A percentile compares a stretch with the other conserved stretches of the same genome.
These are phyloP conservation scores for Cherax quadricarinatus DNA, from an alignment of 1,140 invertebrate genomes.

Conservation along the genomic window DNA sequence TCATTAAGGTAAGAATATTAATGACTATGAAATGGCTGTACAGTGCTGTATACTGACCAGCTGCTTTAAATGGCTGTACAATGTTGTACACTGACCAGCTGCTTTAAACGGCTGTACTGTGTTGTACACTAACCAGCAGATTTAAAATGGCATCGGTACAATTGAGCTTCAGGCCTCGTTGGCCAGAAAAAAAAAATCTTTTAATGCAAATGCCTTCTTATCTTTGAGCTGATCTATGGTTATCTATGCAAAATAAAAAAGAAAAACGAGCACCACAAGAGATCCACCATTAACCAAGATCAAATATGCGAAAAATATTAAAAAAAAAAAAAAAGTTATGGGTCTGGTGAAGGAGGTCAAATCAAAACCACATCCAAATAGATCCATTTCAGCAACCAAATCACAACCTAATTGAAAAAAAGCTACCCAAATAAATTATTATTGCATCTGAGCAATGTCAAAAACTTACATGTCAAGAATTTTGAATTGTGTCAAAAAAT, in stretches of 20 bases:
- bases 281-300: neutral
- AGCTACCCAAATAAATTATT: slow-evolving; percentile 38
- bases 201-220: neutral
- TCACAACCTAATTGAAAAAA: slow-evolving; percentile 40
- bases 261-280: slow-evolving; percentile 18
- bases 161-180: slow-evolving; percentile 14
- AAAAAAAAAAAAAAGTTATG: neutral
- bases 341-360: slow-evolving; percentile 2
- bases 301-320: neutral
- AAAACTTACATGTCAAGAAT: too few relatives aligned
- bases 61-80: neutral
- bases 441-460: slow-evolving; percentile 40
- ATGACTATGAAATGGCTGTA: neutral
- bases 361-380: slow-evolving; percentile 38
- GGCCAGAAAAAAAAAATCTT: neutral
- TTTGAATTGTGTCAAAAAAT: too few relatives aligned
- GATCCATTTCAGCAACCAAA: slow-evolving; percentile 43
- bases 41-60: neutral
- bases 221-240: slow-evolving; percentile 16
- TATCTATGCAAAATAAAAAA: slow-evolving; percentile 5
- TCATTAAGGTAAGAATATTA: neutral
- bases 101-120: neutral
- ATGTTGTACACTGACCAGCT: slow-evolving; percentile 6
- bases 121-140: slow-evolving; percentile 13
- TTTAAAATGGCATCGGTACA: neutral